Base-by-base conservation (phyloP, 2,113 vertebrate genomes). In the Bolborhynchus lineola region DNA sequence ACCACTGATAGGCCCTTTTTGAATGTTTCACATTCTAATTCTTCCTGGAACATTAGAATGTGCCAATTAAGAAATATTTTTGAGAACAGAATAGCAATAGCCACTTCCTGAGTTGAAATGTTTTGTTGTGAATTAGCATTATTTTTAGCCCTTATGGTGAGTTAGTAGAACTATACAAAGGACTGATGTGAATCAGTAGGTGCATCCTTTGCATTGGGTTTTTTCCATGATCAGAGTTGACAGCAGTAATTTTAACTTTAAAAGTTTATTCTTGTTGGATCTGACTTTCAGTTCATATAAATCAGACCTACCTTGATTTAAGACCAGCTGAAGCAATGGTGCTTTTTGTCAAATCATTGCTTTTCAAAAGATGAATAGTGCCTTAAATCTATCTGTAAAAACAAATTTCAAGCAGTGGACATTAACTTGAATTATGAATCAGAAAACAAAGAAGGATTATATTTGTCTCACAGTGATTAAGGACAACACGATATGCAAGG, bases 381-480 rank as follows among this genome's bases (percentile, higher is more conserved):
- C 19, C n/a, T 90, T 93, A 96, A 82, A 90, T 90, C 50, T 91
- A 63, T 71, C 57, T 80, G 29, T 83, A 75, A 81, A 97, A 91
- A 50, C 71, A 88, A 88, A 84, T 92, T 67, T 75, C 44, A 90
- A 71, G 49, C 44, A 84, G 20, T 91, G 42, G 25, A 33, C 24
- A 68, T 95, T 97, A 57, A 86, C 23, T 29, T 89, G 67, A 96
- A 77, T 85, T 92, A 91, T 31, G 64, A 62, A 64, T 31, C 4
- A 28, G 79, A 90, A 96, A 95, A 65, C n/a, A 82, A 55, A 90
- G 47, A 91, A 94, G 57, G 62, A 50, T 41, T 9, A 18, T 59
- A 60, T 86, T 95, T 92, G 6, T 81, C 82, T 87, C 79, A 76
- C 28, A 72, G 81, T 86, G 78, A 42, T 92, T 89, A 90, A 93